Evolutionary conservation across 1,140 invertebrate species (phyloP).

Genomic region (Idris sp.): DNA sequence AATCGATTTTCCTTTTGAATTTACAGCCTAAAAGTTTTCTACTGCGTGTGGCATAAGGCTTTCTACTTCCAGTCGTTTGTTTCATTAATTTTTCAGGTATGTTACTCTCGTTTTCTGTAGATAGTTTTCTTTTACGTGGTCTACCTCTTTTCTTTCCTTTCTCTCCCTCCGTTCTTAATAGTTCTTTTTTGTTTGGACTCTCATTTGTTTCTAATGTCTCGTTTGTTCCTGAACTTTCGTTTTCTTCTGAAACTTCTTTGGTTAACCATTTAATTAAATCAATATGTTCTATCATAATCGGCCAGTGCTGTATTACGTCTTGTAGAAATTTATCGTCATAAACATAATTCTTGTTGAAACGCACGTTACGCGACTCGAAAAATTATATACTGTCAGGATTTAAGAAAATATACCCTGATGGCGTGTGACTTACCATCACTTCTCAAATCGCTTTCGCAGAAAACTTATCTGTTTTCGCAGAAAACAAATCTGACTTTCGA

Average conservation of each 20-base stretch:
- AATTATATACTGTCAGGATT: neutral
- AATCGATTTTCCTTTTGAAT: neutral
- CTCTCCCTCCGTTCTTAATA: constrained; percentile 25
- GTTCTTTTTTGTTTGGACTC: neutral
- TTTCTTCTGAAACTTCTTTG: neutral
- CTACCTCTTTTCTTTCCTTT: constrained; percentile 10
- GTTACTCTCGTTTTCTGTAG: neutral
- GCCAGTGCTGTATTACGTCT: constrained; percentile 5
- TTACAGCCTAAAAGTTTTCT: neutral
- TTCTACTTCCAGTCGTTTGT: neutral
- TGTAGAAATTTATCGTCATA: constrained; percentile 1
- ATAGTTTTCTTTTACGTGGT: constrained; percentile 2
- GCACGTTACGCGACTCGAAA: constrained; percentile 2
- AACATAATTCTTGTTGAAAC: constrained; percentile 6
- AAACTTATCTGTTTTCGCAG: no score
- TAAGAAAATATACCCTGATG: no score
- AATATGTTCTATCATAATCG: neutral
- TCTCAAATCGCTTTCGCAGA: no score
- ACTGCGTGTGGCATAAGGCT: constrained; percentile 11
- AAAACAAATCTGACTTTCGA: no score
- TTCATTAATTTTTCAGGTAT: neutral
- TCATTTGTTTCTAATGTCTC: neutral
- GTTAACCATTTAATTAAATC: neutral
- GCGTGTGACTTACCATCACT: no score
- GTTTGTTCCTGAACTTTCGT: neutral